Evolutionary conservation across 2,797 vertebrate species (phyloP), one percentile per base, ranked within the genome.

Genomic region (Gymnoscopelus microlampas): DNA sequence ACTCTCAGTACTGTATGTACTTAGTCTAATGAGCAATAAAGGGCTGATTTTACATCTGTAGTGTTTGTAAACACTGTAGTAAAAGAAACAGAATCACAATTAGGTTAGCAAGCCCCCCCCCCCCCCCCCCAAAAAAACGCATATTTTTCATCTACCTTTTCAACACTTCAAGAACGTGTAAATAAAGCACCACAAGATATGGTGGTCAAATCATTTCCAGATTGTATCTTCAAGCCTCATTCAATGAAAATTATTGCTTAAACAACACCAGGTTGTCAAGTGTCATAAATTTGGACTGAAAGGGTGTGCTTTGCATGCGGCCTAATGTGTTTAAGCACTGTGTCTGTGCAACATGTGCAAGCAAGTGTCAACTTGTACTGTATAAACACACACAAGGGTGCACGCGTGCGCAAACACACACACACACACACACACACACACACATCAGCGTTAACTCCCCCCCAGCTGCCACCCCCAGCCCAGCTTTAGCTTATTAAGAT

Each of bases 151-250:
- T 74, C 68, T 73, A 68, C 74, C 61, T 69, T 54, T 70, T 60
- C 4, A 47, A 57, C 58, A 47, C 15, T 51, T 69, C 56, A 65
- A 44, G 74, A 82, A 77, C 50, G 67, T 56, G 70, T 44, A 7
- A 44, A 44, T 44, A 44, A 7, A 44, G 39, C 39, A 44, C 8
- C 39, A 10, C 39, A 44, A 44, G 39, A 44, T 44, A 44, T 44
- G 50, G 73, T 6, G n/a, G 69, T 73, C 62, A 84, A 86, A 90
- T 86, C 79, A 83, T 85, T 73, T 72, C 83, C 85, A 88, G 82
- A 90, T 82, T 88, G 74, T 81, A 88, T 82, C 82, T 88, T 84
- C 82, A 86, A 84, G 85, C 80, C 56, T n/a, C 35, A 39, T 61
- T 81, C 64, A 72, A 69, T 81, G 74, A 79, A 85, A 90, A 84